phyloP scores from a whole-genome alignment of 2,888 invertebrate species.

The Deilephila elpenor region DNA sequence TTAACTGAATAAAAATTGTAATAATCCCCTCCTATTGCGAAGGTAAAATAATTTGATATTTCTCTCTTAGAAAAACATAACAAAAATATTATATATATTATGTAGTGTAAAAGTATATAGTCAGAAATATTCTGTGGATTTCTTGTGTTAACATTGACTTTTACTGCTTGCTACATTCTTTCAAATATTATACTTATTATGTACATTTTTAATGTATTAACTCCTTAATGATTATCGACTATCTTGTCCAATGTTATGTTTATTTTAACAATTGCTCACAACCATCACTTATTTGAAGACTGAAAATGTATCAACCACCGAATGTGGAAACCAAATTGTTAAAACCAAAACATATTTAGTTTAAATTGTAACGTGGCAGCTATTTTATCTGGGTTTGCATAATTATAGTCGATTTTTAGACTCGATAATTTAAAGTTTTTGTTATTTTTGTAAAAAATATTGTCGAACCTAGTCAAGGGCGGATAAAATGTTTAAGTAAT shows the following conservation, averaged over 20 bases:
- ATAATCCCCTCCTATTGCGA: too few species aligned
- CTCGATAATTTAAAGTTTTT: background rate
- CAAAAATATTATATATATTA: background rate
- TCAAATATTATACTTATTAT: background rate
- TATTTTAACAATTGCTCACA: conserved; percentile 44
- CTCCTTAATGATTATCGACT: background rate
- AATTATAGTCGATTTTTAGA: background rate
- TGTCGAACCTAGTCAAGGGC: background rate
- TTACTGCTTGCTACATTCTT: background rate
- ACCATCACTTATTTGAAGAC: conserved; percentile 42
- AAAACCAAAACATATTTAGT: conserved; percentile 41
- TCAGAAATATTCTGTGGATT: background rate
- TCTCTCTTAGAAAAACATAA: too few species aligned
- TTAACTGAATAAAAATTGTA: background rate
- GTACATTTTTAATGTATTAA: conserved; percentile 11
- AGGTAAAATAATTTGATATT: too few species aligned
- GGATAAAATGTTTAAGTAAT: background rate
- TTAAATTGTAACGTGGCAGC: conserved; percentile 20
- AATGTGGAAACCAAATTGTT: conserved; percentile 41
- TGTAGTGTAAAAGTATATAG: background rate
- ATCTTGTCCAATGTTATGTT: conserved; percentile 30
- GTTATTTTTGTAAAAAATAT: background rate
- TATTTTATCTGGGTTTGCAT: conserved; percentile 24
- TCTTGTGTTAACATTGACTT: conserved; percentile 1
- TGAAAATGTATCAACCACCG: conserved; percentile 36